phyloP scores from a whole-genome alignment of 2,113 vertebrate genomes.

The Gracilinanus agilis region DNA sequence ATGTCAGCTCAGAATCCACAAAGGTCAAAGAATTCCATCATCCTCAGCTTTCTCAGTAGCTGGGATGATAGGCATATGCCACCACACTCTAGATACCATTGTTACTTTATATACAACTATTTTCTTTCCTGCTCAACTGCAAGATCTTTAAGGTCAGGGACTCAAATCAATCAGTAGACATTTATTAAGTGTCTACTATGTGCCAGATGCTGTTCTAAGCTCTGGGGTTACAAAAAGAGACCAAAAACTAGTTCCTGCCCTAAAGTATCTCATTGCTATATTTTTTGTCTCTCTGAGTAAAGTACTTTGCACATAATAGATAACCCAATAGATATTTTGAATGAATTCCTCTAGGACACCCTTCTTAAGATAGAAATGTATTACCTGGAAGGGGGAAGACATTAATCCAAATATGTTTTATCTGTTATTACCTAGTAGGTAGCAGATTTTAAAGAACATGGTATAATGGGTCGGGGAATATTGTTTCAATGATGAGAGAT shows the following conservation, averaged over 20 bases:
- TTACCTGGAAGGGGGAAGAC: not conserved
- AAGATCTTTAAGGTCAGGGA: not conserved
- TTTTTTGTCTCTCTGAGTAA: not conserved
- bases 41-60: not conserved
- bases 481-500: not conserved
- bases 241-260: not conserved
- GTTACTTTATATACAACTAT: not conserved
- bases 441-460: not conserved
- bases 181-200: not conserved
- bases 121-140: not conserved
- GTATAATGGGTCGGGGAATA: not conserved
- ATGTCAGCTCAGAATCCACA: not conserved
- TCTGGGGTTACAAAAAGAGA: not conserved
- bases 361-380: not conserved
- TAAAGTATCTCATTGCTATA: not conserved
- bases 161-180: not conserved
- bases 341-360: not conserved
- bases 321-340: not conserved
- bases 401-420: not conserved
- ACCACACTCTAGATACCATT: not conserved
- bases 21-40: not conserved
- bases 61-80: not conserved
- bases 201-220: not conserved
- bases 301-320: not conserved
- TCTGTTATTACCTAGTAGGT: not conserved